Percentiles rank a stretch among this genome's conserved stretches.
phyloP scores from a whole-genome alignment of 2,888 invertebrate species.

The Platycheirus albimanus region DNA sequence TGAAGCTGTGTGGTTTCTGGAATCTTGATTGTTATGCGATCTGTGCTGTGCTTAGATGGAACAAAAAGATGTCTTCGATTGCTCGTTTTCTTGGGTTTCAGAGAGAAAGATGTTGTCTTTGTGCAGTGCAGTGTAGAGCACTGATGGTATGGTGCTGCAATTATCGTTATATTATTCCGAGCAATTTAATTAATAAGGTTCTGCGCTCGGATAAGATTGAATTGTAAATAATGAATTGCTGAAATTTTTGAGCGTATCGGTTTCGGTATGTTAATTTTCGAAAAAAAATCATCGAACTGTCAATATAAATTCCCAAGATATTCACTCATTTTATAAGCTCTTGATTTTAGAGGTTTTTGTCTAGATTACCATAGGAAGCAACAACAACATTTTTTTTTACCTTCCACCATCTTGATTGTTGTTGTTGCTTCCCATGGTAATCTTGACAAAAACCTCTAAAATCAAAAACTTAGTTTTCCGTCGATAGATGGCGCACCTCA shows the following conservation, averaged over 20 bases:
- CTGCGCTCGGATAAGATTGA: constrained; percentile 54
- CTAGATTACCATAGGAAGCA: too few species aligned
- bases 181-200: constrained; percentile 72
- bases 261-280: too few species aligned
- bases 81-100: not conserved
- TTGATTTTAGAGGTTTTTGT: too few species aligned
- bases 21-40: constrained; percentile 74
- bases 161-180: constrained; percentile 68
- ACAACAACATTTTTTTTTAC: too few species aligned
- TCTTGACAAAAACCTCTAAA: too few species aligned
- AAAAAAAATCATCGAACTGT: too few species aligned
- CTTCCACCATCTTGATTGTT: too few species aligned
- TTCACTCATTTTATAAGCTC: too few species aligned
- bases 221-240: constrained; percentile 62
- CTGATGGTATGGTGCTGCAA: constrained; percentile 63
- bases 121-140: constrained; percentile 13
- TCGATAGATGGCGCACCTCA: too few species aligned
- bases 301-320: too few species aligned
- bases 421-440: too few species aligned
- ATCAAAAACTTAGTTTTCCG: too few species aligned
- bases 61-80: constrained; percentile 50
- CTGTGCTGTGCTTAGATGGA: constrained; percentile 56
- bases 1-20: constrained; percentile 36
- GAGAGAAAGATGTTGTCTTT: constrained; percentile 39
- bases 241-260: not conserved